Base-by-base conservation (phyloP, 2,888 invertebrate genomes). In the Drosophila fulvimacula region DNA sequence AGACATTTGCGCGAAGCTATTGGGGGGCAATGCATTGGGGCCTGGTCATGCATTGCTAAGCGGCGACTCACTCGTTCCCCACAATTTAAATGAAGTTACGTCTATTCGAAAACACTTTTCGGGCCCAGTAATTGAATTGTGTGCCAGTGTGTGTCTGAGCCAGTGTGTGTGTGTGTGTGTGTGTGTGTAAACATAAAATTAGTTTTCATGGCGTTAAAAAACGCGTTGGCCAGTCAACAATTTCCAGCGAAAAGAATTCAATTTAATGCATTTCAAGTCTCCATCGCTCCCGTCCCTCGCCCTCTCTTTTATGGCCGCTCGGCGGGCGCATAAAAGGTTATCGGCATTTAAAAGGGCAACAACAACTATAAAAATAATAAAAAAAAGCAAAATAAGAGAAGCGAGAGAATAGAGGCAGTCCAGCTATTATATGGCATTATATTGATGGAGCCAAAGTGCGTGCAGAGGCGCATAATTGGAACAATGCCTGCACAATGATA, bases 171-270 rank as follows among this genome's bases (percentile, higher is more conserved):
- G 79, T 63, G 70, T 49, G 21, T 49, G 49, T 39, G 34, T 64
- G 69, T 65, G 73, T 65, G 77, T 77, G 86, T 79, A 73, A 83
- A 83, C 81, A 86, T 86, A 83, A 84, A 88, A 88, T 84, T 86
- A 83, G 88, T 86, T 84, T 84, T 86, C 83, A 88, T 86, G 86
- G 88, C 88, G 88, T 88, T 83, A 88, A 88, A 80, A 79, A 83
- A 81, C 76, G 82, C 82, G 76, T 88, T 82, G 77, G 64, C 69
- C 74, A 64, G 72, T 42, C 71, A 71, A 71, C 75, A 74, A 75
- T 79, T 80, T 84, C 82, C 82, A 66, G 68, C 66, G 82, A 69
- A 75, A 62, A 60, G 61, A 82, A 80, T 83, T 87, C 80, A 83
- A 83, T 83, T 83, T 82, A 87, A 83, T 83, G 82, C 88, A 83